Evolutionary conservation across 2,113 vertebrate species (phyloP), one percentile per base, ranked within the genome.

Genomic region (Benitochromis conjunctus): DNA sequence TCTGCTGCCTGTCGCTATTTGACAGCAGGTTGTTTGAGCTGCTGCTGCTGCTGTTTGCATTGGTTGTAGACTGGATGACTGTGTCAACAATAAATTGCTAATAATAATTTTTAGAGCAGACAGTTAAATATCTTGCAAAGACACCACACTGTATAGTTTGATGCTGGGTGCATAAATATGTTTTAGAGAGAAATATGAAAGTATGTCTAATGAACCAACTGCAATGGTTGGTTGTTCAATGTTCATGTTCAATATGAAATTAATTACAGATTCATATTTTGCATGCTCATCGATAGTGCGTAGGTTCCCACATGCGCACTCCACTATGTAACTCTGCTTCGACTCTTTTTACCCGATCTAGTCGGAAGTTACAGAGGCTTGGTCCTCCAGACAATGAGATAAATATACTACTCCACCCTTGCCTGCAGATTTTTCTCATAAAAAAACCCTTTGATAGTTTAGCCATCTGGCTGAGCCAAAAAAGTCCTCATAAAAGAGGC

Each of bases 381-480:
- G 92, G 89, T 38, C 69, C 74, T 96, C 92, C 96, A 93, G 96
- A 97, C 96, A 95, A 95, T 97, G 96, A 94, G 88, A 96, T 96
- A 97, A 97, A 97, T 97, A 97, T 96, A 97, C 97, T 96, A 93
- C 97, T 94, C 69, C 79, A 3, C 95, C 96, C 92, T 96, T 95
- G 97, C 96, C 97, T 97, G 97, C 97, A 97, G 97, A 96, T 96
- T 98, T 98, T 98, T 97, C 98, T 98, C 98, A 98, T 98, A 99
- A 99, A 99, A 99, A 96, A 94, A 90, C 92, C 92, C 97, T 98
- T 98, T 99, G 98, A 99, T 99, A 99, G 97, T 97, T 98, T 97
- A 96, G 97, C 98, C 99, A 99, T 99, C 98, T 99, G 99, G 98
- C 96, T 96, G 94, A 97, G 97, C 94, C 95, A 92, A 97, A 96